Evolutionary conservation across 2,797 vertebrate species (phyloP), one percentile per base, ranked within the genome.

Genomic region (Leptodactylus fallax): DNA sequence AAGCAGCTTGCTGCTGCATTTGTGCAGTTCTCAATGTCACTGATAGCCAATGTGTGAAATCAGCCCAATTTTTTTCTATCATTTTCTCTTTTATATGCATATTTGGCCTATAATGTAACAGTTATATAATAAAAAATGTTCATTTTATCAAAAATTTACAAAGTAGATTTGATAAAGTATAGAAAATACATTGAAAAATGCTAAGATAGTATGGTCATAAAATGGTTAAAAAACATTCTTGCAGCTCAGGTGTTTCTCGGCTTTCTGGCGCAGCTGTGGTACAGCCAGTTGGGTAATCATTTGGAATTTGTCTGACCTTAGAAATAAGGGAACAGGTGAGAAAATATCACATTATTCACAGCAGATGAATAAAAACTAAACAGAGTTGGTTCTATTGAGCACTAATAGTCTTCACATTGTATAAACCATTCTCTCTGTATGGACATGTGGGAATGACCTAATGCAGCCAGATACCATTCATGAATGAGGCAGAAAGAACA

Each of bases 321-420:
- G 27, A 83, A 80, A 85, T 85, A 72, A 85, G 65, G 61, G 65
- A 80, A 72, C 82, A 88, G 87, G 82, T 85, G 76, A 85, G 76
- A 25, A 87, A 80, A 85, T 80, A 80, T 79, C 82, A 60, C n/a
- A 85, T 74, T 82, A 76, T 87, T 83, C 65, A 83, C 69, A 83
- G 56, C 36, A 27, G 45, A 71, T 88, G 82, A 55, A 83, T 53
- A 63, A 67, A n/a, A 69, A 83, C 60, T 83, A 23, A 76, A 19
- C 45, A 58, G 27, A 67, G 61, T 58, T 79, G 49, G 83, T 79
- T 78, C 23, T 47, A 47, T 55, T n/a, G 56, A 83, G 69, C 13
- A 21, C 25, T 67, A 69, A 69, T 87, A 45, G 56, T 79, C 79
- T 79, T 78, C 72, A 23, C 47, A 87, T 11, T 60, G 49, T 17